phyloP scores from a whole-genome alignment of 2,113 vertebrate species.

The Tachycineta bicolor region DNA sequence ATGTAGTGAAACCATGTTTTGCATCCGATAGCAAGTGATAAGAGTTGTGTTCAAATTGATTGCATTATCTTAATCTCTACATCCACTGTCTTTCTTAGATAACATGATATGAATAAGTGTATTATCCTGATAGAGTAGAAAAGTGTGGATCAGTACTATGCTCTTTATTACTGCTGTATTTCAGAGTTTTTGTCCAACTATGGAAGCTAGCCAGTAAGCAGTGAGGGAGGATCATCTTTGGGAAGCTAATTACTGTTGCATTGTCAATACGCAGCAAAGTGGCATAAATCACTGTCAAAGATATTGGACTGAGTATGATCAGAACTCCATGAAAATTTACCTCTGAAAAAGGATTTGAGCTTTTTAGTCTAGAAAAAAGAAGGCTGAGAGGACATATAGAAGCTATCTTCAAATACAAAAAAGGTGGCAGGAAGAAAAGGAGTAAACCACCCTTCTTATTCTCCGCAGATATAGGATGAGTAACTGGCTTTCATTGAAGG shows the following conservation, averaged over 20 bases:
- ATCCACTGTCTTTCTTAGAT: neutral
- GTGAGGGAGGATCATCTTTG: neutral
- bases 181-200: neutral
- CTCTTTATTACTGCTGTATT: neutral
- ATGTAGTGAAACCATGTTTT: neutral
- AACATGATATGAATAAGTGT: neutral
- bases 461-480: neutral
- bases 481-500: neutral
- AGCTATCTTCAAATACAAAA: neutral
- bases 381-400: neutral
- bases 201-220: neutral
- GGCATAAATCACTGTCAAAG: neutral
- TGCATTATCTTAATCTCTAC: neutral
- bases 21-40: neutral
- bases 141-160: neutral
- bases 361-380: neutral
- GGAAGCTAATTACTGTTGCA: slow-evolving; percentile 14
- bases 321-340: neutral
- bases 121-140: neutral
- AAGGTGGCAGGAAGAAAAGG: neutral
- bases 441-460: neutral
- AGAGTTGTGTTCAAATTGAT: neutral
- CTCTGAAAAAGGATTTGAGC: neutral
- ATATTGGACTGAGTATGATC: neutral
- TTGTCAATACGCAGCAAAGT: neutral